Conservation (phyloP, 2,888 invertebrate genomes). For the Oscheius sp. region DNA sequence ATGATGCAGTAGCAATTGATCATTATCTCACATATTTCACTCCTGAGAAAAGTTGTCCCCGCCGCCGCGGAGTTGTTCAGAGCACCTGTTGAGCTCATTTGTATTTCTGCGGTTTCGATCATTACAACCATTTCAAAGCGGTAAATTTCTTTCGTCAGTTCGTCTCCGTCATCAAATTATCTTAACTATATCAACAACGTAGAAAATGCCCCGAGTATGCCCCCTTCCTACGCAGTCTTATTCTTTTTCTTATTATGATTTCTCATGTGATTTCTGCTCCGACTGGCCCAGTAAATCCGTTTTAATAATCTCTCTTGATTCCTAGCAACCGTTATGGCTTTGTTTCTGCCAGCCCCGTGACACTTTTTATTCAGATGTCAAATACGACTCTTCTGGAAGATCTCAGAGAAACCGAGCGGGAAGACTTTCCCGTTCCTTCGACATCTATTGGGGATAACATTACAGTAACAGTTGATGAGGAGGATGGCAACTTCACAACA, state of each 20-base stretch:
- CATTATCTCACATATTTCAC: conserved; percentile 4
- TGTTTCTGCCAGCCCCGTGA: background rate
- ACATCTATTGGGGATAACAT: conserved; percentile 12
- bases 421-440: conserved; percentile 15
- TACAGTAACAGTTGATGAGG: background rate
- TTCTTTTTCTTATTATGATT: background rate
- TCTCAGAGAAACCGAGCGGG: background rate
- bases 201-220: background rate
- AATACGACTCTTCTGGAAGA: conserved; percentile 26
- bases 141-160: background rate
- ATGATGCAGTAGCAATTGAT: background rate
- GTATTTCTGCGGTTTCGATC: conserved; percentile 33
- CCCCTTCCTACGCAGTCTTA: background rate
- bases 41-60: background rate
- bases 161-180: no score
- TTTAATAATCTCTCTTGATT: background rate
- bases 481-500: background rate
- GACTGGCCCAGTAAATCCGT: background rate
- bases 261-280: background rate
- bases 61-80: conserved; percentile 1
- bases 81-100: conserved; percentile 31
- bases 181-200: background rate
- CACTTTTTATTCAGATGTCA: conserved; percentile 27
- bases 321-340: conserved; percentile 12
- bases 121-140: conserved; percentile 11